phyloP scores from a whole-genome alignment of 1,140 invertebrate species.

The Acromyrmex charruanus region DNA sequence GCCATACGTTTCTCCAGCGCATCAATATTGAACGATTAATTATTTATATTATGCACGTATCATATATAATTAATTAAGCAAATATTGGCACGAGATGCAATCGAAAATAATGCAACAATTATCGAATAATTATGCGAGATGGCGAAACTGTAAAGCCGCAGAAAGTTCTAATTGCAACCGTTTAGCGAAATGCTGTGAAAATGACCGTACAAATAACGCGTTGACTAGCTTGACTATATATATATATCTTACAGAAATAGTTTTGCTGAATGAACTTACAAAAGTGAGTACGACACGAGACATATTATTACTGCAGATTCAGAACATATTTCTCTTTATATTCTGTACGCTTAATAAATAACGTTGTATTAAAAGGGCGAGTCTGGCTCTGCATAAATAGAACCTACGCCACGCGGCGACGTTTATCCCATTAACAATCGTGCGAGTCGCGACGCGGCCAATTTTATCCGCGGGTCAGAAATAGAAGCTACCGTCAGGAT shows the following conservation, averaged over 20 bases:
- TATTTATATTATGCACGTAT: slow-evolving; percentile 60
- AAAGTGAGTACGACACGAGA: slow-evolving; percentile 17
- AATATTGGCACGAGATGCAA: slow-evolving; percentile 52
- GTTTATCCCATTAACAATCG: slow-evolving; percentile 38
- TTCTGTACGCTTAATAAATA: slow-evolving; percentile 46
- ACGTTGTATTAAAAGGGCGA: background rate
- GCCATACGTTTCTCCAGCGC: slow-evolving; percentile 22
- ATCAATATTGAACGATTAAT: slow-evolving; percentile 72
- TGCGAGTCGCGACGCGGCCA: slow-evolving; percentile 8
- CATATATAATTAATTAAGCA: slow-evolving; percentile 64
- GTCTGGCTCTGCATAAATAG: slow-evolving; percentile 6
- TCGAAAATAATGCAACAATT: slow-evolving; percentile 59
- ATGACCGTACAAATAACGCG: background rate
- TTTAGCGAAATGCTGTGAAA: slow-evolving; percentile 3
- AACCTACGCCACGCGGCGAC: slow-evolving; percentile 22
- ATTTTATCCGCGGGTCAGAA: slow-evolving; percentile 60
- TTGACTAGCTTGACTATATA: background rate
- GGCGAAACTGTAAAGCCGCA: slow-evolving; percentile 5
- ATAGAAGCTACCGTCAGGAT: slow-evolving; percentile 38
- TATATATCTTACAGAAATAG: background rate
- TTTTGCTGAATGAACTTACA: slow-evolving; percentile 44
- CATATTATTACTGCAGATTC: slow-evolving; percentile 24
- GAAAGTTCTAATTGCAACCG: background rate
- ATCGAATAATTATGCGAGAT: slow-evolving; percentile 42
- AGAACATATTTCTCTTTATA: background rate